Evolutionary conservation across 2,888 invertebrate species (phyloP).

Genomic region (Ochlodes sylvanus): DNA sequence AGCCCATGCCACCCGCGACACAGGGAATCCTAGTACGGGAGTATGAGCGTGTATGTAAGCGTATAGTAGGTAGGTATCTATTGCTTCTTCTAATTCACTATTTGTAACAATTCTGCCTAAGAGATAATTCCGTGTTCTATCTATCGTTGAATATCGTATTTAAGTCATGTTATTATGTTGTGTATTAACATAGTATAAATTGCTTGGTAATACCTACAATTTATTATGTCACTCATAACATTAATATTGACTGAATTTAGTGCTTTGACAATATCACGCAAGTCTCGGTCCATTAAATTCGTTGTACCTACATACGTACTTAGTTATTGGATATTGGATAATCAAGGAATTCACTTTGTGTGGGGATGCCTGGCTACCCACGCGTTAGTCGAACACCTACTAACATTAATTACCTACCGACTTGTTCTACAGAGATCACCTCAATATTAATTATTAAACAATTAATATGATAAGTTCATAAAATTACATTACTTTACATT

Average conservation of each 20-base stretch:
- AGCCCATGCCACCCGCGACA: no score
- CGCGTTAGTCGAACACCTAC: slow-evolving; percentile 11
- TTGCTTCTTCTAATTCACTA: no score
- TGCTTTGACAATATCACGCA: slow-evolving; percentile 23
- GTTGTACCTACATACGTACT: slow-evolving; percentile 7
- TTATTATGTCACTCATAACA: slow-evolving; percentile 8
- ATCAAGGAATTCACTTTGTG: slow-evolving; percentile 36
- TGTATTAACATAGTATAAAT: no score
- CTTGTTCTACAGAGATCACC: not conserved
- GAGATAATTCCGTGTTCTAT: no score
- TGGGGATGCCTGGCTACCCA: slow-evolving; percentile 2
- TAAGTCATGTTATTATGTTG: not conserved
- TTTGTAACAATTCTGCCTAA: no score
- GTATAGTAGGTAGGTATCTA: no score
- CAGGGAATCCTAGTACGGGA: no score
- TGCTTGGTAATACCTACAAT: no score
- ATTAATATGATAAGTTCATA: no score
- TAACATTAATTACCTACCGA: slow-evolving; percentile 2
- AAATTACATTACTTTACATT: no score
- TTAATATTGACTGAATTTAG: slow-evolving; percentile 13
- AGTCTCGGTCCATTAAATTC: slow-evolving; percentile 33
- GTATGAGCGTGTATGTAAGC: no score
- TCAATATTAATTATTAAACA: no score
- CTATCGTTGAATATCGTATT: slow-evolving; percentile 1
- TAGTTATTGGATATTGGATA: slow-evolving; percentile 37